Conservation (phyloP, 2,888 invertebrate species). For the Sabatieria punctata region DNA sequence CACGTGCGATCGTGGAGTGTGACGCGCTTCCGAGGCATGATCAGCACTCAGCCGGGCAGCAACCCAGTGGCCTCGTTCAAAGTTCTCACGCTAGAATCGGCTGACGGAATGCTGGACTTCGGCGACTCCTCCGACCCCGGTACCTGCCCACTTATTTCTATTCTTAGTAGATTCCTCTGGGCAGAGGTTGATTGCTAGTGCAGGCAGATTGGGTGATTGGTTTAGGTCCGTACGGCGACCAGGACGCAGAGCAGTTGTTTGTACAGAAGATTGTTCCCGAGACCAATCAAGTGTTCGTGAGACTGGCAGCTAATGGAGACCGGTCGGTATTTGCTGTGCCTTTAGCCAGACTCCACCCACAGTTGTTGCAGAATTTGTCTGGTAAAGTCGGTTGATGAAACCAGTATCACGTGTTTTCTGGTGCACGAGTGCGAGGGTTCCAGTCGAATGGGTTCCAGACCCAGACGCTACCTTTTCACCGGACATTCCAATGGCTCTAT, state of each 20-base stretch:
- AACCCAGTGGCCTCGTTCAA: slow-evolving; percentile 94
- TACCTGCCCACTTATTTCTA: slow-evolving; percentile 2
- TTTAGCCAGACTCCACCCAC: background rate
- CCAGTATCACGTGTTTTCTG: slow-evolving; percentile 80
- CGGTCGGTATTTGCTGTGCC: slow-evolving; percentile 40
- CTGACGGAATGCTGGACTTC: slow-evolving; percentile 24
- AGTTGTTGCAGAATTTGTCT: slow-evolving; percentile 58
- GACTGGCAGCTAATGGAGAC: slow-evolving; percentile 84
- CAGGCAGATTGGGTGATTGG: too few relatives aligned
- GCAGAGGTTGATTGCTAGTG: too few relatives aligned
- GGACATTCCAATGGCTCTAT: slow-evolving; percentile 80
- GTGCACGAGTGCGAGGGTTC: slow-evolving; percentile 96
- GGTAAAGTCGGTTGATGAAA: slow-evolving; percentile 80
- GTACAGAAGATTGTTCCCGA: slow-evolving; percentile 95
- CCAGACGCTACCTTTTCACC: slow-evolving; percentile 69
- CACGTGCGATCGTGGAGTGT: slow-evolving; percentile 95
- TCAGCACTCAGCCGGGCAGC: slow-evolving; percentile 94
- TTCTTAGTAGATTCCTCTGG: too few relatives aligned
- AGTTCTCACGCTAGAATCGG: slow-evolving; percentile 60
- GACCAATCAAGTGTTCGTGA: slow-evolving; percentile 78
- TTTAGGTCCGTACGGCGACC: slow-evolving; percentile 88
- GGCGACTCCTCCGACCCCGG: slow-evolving; percentile 13
- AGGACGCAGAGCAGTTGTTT: slow-evolving; percentile 93
- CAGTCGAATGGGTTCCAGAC: slow-evolving; percentile 70
- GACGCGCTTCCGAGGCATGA: slow-evolving; percentile 90